A percentile compares a stretch with the other conserved stretches of the same genome.
These are phyloP conservation scores for Oryctes rhinoceros DNA, from an alignment of 1,140 invertebrate genomes.

Conservation along the genomic window DNA sequence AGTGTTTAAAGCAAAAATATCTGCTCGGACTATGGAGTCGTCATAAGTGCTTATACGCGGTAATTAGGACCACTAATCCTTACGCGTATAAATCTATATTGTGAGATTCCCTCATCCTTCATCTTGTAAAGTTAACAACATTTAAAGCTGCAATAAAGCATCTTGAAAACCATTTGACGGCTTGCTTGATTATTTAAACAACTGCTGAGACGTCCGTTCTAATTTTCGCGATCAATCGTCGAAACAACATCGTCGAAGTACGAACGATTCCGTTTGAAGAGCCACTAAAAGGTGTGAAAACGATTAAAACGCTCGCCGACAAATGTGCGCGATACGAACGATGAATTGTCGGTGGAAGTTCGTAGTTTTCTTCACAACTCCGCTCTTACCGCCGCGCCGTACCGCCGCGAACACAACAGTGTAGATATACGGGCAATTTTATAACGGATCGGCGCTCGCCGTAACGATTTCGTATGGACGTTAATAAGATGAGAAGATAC, in stretches of 20 bases:
- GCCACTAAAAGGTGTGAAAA: no score
- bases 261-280: not conserved
- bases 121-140: no score
- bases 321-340: not conserved
- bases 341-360: not conserved
- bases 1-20: no score
- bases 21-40: no score
- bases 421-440: not conserved
- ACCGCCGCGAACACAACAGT: not conserved
- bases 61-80: no score
- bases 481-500: slow-evolving; percentile 16
- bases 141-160: no score
- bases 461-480: not conserved
- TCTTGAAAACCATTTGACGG: no score
- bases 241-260: not conserved
- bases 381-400: not conserved
- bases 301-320: not conserved
- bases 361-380: not conserved
- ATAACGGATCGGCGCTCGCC: not conserved
- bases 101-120: no score
- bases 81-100: no score
- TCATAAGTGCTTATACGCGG: no score
- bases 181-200: no score
- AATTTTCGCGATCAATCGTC: not conserved
- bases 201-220: not conserved